Percentiles rank a stretch among this genome's conserved stretches.
Evolutionary conservation across 1,140 invertebrate species (phyloP).

Genomic region (Drosophila sp.): DNA sequence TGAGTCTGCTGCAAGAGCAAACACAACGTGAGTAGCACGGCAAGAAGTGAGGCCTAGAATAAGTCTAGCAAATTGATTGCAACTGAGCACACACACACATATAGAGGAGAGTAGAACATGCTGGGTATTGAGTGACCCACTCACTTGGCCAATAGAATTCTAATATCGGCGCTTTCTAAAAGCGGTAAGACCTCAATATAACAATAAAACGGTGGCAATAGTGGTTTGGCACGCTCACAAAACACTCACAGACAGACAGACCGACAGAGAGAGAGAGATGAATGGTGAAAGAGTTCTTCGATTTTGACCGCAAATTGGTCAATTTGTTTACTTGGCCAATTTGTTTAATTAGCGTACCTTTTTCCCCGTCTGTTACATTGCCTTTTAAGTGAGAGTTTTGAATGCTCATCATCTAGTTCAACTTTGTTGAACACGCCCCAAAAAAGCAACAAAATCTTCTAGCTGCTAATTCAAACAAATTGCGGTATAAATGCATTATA

Average conservation of each 20-base stretch:
- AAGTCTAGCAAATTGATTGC: slow-evolving; percentile 63
- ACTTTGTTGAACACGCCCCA: slow-evolving; percentile 43
- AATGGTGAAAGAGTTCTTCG: neutral
- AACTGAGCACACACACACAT: neutral
- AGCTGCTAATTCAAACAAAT: slow-evolving; percentile 76
- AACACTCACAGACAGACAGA: neutral
- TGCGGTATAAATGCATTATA: slow-evolving; percentile 76
- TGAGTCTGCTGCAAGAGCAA: slow-evolving; percentile 26
- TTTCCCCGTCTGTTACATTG: slow-evolving; percentile 39
- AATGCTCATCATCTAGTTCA: slow-evolving; percentile 29
- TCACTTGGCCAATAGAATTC: slow-evolving; percentile 58
- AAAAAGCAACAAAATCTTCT: slow-evolving; percentile 46
- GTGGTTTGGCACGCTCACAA: slow-evolving; percentile 48
- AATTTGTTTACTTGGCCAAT: slow-evolving; percentile 44
- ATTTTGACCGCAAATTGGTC: slow-evolving; percentile 1
- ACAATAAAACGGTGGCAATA: slow-evolving; percentile 47
- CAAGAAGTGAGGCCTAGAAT: slow-evolving; percentile 47
- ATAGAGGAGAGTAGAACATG: slow-evolving; percentile 28
- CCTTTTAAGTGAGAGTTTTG: slow-evolving; percentile 62
- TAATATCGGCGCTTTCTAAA: slow-evolving; percentile 66
- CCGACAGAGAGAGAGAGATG: slow-evolving; percentile 2
- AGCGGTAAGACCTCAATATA: slow-evolving; percentile 71
- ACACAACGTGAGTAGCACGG: slow-evolving; percentile 49
- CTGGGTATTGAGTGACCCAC: slow-evolving; percentile 59
- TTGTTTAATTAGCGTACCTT: slow-evolving; percentile 66